Base-by-base conservation (phyloP, 2,797 vertebrate species). In the Helicolenus hilgendorfi region DNA sequence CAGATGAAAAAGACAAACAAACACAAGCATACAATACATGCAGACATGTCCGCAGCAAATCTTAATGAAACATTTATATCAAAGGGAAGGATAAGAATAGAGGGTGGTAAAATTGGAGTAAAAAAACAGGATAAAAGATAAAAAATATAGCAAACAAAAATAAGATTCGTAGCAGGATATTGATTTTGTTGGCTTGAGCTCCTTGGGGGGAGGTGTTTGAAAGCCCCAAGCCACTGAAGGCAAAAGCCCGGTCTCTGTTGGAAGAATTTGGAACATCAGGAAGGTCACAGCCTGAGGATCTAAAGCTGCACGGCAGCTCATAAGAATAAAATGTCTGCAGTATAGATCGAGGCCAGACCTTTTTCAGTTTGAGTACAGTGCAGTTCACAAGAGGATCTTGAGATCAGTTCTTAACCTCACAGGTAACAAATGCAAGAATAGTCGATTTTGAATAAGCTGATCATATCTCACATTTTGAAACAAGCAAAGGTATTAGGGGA, bases 181-280 rank as follows among this genome's bases (percentile, higher is more conserved):
- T 41, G 38, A 75, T 88, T 83, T 31, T 65, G 13, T 72, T 77
- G 56, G 22, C 33, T 7, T 26, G 26, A 45, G 75, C 27, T 49
- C 27, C 31, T 55, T n/a, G 0, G 26, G 14, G 49, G 5, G 38
- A 18, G 41, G 22, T 45, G 41, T 45, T 74, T 69, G 11, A 83
- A 59, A 53, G 49, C 49, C 49, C 20, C 13, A n/a, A 56, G 27
- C 15, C 2, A 3, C 77, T 64, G 41, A 84, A 35, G 41, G 55
- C 41, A 62, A 70, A 89, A 77, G 4, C 35, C 11, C 0, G 6
- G 29, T 72, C 64, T 73, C 70, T 72, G 35, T 72, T 60, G 8
- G 26, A 86, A 64, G 49, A 72, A 81, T 79, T 9, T 65, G 14
- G 15, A 69, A 83, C 73, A 77, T 64, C 26, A 18, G 35, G 58